Conservation (phyloP, 2,797 vertebrate genomes). For the Hapalemur alaotrensis region DNA sequence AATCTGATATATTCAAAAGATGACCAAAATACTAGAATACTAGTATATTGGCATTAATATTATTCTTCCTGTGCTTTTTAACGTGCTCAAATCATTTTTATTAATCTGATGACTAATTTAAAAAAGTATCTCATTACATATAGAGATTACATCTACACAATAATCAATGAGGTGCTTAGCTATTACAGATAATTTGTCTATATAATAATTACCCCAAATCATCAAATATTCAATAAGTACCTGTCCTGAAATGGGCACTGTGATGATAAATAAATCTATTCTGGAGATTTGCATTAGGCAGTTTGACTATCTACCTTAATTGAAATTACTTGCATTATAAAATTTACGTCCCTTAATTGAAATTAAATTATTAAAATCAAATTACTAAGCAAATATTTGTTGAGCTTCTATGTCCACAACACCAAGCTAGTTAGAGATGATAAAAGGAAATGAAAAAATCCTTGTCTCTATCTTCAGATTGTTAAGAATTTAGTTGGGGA, state of each 20-base stretch:
- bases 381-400: neutral
- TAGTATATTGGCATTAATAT: neutral
- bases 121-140: constrained; percentile 32
- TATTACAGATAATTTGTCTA: constrained; percentile 29
- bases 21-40: neutral
- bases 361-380: constrained; percentile 53
- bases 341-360: constrained; percentile 4
- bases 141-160: neutral
- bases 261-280: neutral
- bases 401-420: neutral
- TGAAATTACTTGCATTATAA: neutral
- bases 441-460: neutral
- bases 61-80: neutral
- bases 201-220: neutral
- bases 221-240: constrained; percentile 39
- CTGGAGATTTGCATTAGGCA: neutral
- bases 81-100: neutral
- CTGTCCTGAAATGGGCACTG: neutral
- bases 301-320: neutral
- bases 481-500: neutral
- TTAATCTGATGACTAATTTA: constrained; percentile 34
- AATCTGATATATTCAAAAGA: neutral
- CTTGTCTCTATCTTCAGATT: neutral
- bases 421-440: neutral
- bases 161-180: constrained; percentile 28